Conservation (phyloP, 2,797 vertebrate genomes). For the Galagoides demidoff region DNA sequence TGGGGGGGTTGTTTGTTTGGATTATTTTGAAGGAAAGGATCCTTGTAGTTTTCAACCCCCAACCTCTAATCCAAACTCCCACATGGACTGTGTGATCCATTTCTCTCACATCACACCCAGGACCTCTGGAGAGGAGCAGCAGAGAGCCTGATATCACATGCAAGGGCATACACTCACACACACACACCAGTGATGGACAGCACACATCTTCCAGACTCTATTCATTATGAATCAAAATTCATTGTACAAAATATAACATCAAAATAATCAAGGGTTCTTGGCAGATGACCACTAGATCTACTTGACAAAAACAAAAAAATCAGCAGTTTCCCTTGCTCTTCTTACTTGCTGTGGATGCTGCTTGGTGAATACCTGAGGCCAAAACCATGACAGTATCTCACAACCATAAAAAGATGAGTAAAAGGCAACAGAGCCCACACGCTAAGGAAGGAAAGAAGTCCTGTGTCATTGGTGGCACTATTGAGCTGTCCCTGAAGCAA, state of each 20-base stretch:
- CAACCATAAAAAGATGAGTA: rapidly evolving
- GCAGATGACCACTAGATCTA: constrained; percentile 65
- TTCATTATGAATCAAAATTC: constrained; percentile 26
- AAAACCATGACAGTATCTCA: not conserved
- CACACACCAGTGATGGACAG: not conserved
- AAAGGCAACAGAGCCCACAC: not conserved
- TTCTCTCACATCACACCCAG: not conserved
- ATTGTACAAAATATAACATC: constrained; percentile 43
- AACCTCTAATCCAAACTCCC: not conserved
- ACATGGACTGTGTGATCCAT: not conserved
- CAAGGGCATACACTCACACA: not conserved
- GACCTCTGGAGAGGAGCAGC: not conserved
- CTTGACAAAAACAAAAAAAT: constrained; percentile 76
- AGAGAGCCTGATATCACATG: not conserved
- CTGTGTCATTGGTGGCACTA: not conserved
- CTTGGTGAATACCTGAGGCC: not conserved
- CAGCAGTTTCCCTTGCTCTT: not conserved
- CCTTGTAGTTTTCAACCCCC: not conserved
- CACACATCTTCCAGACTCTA: not conserved
- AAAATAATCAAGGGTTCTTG: constrained; percentile 71
- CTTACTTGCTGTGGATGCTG: not conserved
- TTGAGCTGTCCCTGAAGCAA: not conserved
- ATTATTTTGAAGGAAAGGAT: not conserved
- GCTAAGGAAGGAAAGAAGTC: not conserved
- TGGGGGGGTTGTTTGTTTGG: not conserved